A percentile compares a stretch with the other conserved stretches of the same genome.
Conservation (phyloP, 2,888 invertebrate genomes). For the Pecten maximus region DNA sequence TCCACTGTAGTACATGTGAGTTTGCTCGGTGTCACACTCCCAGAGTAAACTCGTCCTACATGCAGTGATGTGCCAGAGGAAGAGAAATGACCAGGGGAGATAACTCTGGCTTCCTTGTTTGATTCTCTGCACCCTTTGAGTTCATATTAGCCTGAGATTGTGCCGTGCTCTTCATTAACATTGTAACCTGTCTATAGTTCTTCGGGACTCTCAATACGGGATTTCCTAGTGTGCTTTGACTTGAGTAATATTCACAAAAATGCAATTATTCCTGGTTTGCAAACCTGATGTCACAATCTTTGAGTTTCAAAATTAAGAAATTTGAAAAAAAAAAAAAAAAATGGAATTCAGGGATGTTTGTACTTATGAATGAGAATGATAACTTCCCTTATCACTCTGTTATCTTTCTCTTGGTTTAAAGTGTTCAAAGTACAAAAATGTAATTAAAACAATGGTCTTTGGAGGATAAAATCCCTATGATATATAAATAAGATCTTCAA, state of each 20-base stretch:
- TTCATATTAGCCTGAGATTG: slow-evolving; percentile 4
- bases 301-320: no score
- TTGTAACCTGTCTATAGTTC: slow-evolving; percentile 8
- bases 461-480: no score
- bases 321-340: no score
- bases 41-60: neutral
- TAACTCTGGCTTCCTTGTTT: slow-evolving; percentile 20
- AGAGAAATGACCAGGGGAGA: neutral
- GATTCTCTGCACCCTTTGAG: slow-evolving; percentile 31
- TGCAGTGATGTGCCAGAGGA: neutral
- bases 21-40: neutral
- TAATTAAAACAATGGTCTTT: no score
- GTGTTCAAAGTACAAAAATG: no score
- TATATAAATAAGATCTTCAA: neutral
- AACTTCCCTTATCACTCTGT: no score
- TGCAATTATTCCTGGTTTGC: neutral
- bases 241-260: neutral
- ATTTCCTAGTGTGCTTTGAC: slow-evolving; percentile 1
- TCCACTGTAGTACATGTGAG: neutral
- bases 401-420: no score
- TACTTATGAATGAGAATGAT: no score
- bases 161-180: slow-evolving; percentile 26
- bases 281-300: neutral
- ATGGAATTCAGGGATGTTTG: no score
- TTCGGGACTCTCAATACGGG: neutral